Conservation (phyloP, 2,113 vertebrate genomes). For the Myocastor coypus region DNA sequence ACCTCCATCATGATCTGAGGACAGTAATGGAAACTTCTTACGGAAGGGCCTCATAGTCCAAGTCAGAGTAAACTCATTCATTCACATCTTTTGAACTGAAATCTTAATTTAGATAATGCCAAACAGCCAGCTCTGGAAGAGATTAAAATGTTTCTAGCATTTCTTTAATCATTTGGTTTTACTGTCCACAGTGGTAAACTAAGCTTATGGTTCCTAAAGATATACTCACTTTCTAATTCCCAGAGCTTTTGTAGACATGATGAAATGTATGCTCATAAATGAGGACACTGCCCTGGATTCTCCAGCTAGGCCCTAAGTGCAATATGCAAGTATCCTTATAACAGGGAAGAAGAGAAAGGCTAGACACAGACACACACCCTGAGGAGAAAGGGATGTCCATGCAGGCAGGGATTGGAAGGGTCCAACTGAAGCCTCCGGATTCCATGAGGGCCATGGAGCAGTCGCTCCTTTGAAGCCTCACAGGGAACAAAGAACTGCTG, state of each 20-base stretch:
- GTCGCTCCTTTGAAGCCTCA: background rate
- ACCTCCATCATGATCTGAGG: background rate
- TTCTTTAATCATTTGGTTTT: background rate
- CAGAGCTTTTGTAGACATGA: background rate
- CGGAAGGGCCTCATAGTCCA: background rate
- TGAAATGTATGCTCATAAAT: background rate
- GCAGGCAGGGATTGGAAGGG: background rate
- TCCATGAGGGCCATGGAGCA: accelerated
- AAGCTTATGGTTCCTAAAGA: background rate
- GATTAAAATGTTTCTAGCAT: background rate
- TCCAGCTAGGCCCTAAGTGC: background rate
- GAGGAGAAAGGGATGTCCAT: background rate
- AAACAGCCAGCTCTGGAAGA: background rate
- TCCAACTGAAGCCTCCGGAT: background rate
- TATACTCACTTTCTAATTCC: background rate
- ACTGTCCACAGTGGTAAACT: background rate
- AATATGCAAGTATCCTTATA: background rate
- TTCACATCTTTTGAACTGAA: background rate
- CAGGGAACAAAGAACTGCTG: background rate
- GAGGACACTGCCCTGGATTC: background rate
- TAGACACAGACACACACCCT: background rate
- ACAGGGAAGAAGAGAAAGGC: background rate
- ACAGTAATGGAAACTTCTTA: background rate
- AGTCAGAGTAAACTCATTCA: background rate
- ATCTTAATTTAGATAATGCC: background rate